Percentiles rank a stretch among this genome's conserved stretches.
Conservation (phyloP, 2,797 vertebrate species). For the Trematomus bernacchii region DNA sequence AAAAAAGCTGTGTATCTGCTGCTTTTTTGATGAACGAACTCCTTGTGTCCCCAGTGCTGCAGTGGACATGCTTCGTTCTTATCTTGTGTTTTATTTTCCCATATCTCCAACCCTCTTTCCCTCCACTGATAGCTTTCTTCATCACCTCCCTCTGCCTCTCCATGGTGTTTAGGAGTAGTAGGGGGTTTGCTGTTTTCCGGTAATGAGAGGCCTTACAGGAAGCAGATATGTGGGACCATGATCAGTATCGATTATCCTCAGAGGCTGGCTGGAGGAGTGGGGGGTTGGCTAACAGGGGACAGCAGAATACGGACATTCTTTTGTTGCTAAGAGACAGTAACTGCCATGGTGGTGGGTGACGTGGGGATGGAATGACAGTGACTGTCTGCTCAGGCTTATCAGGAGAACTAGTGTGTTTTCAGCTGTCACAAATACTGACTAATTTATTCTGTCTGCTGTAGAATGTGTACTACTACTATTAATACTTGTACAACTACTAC, state of each 20-base stretch:
- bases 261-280: conserved; percentile 43
- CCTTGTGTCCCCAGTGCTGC: conserved; percentile 7
- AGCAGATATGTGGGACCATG: conserved; percentile 78
- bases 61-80: conserved; percentile 4
- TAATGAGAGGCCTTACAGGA: conserved; percentile 81
- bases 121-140: conserved; percentile 32
- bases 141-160: conserved; percentile 32
- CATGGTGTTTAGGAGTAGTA: conserved; percentile 25
- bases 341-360: conserved; percentile 19
- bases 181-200: conserved; percentile 63
- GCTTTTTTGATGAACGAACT: conserved; percentile 39
- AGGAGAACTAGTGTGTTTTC: conserved; percentile 10
- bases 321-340: conserved; percentile 72
- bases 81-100: conserved; percentile 24
- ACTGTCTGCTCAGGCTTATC: conserved; percentile 11
- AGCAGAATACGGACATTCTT: conserved; percentile 56
- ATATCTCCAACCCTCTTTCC: conserved; percentile 22
- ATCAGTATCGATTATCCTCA: conserved; percentile 82
- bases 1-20: not conserved
- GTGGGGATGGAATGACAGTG: not conserved
- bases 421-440: conserved; percentile 22
- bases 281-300: conserved; percentile 26
- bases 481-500: not conserved
- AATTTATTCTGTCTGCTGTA: conserved; percentile 6
- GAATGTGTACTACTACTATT: not conserved